phyloP scores from a whole-genome alignment of 2,113 vertebrate genomes.

The Ploceus nigricollis region DNA sequence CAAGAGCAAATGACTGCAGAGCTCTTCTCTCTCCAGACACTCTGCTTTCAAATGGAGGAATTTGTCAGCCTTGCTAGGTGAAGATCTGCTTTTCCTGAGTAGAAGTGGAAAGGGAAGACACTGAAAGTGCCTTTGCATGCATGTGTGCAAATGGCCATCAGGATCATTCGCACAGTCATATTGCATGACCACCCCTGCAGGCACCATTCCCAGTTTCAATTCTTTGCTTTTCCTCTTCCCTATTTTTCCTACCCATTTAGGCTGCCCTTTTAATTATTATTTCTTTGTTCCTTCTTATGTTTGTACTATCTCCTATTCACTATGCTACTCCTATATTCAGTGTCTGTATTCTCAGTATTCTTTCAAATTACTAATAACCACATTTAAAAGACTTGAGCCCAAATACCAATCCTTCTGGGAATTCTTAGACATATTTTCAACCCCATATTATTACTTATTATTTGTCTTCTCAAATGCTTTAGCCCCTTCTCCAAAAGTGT shows the following conservation, averaged over 20 bases:
- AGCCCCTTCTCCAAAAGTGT: background rate
- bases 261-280: background rate
- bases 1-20: background rate
- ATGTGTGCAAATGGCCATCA: accelerated
- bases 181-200: background rate
- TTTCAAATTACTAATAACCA: background rate
- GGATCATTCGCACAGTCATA: accelerated
- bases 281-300: background rate
- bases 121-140: accelerated
- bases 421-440: background rate
- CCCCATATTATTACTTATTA: accelerated
- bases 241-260: background rate
- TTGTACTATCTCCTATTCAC: background rate
- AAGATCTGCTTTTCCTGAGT: background rate
- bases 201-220: background rate
- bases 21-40: background rate
- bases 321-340: background rate
- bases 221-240: background rate
- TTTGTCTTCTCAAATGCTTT: background rate
- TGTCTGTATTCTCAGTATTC: background rate
- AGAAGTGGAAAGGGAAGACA: background rate
- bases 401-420: background rate
- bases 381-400: background rate
- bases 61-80: background rate
- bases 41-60: background rate